phyloP scores from a whole-genome alignment of 2,113 vertebrate genomes.

The Planiliza haematocheilus region DNA sequence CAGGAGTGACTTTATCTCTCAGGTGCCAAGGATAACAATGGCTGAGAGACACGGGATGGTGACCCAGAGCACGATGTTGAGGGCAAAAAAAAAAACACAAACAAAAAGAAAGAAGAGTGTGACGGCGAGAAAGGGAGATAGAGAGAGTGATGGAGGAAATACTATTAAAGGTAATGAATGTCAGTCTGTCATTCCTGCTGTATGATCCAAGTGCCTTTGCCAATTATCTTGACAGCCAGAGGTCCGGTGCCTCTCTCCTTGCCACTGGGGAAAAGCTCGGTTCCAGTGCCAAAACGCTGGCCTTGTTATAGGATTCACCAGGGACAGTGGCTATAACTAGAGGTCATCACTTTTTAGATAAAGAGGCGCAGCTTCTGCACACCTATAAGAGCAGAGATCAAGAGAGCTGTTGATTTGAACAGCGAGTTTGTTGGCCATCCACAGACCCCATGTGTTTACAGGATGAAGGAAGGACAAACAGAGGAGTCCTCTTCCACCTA shows the following conservation, averaged over 20 bases:
- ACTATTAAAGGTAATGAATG: constrained; percentile 71
- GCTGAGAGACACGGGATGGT: constrained; percentile 47
- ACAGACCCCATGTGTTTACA: constrained; percentile 7
- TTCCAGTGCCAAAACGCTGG: constrained; percentile 55
- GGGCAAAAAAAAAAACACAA: constrained; percentile 50
- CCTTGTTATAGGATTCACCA: constrained; percentile 65
- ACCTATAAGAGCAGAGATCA: constrained; percentile 21
- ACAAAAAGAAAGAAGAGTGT: constrained; percentile 9
- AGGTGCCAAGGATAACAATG: constrained; percentile 74
- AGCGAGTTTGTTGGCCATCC: constrained; percentile 28
- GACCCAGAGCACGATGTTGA: constrained; percentile 36
- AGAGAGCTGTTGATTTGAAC: constrained; percentile 23
- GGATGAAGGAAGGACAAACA: constrained; percentile 21
- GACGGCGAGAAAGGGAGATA: constrained; percentile 20
- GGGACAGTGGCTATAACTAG: constrained; percentile 45
- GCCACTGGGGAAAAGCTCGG: constrained; percentile 23
- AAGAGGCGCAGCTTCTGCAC: constrained; percentile 46
- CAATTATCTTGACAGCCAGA: constrained; percentile 67
- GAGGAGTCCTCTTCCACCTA: neutral
- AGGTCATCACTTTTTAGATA: constrained; percentile 63
- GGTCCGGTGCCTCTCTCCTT: constrained; percentile 58
- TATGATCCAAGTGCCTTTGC: constrained; percentile 70
- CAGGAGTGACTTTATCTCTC: constrained; percentile 75
- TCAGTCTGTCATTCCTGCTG: constrained; percentile 62
- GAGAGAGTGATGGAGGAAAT: constrained; percentile 48